Base-by-base conservation (phyloP, 2,113 vertebrate genomes). In the Mormyrus lacerda region DNA sequence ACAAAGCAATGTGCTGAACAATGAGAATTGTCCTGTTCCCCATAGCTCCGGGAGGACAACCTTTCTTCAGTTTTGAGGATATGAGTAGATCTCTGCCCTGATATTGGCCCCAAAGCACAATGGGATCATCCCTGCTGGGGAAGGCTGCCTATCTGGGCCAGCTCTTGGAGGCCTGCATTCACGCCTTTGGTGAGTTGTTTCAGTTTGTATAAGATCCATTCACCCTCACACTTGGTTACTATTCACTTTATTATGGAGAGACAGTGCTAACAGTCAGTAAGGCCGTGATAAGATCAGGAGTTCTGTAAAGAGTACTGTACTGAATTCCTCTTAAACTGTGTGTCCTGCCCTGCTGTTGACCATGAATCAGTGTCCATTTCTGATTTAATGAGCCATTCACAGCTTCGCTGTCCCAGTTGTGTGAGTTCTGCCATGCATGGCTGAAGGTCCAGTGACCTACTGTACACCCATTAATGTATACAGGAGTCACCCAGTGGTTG, bases 61-160 rank as follows among this genome's bases (percentile, higher is more conserved):
- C 91, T 65, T 90, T 91, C 86, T 92, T 85, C 87, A 89, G 15
- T 88, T 91, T 91, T 91, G 90, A 94, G 94, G 95, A 94, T 93
- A 95, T 94, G 95, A 92, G 65, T 92, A 89, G 24, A 65, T 89
- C 90, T 76, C 84, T 93, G 92, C 95, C 95, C 92, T 97, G 95
- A 97, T 93, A 91, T 88, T 89, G 1, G 90, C 94, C 73, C 44
- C 91, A 93, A 39, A 93, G 85, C 88, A 96, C 90, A 92, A 99
- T 99, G 98, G 98, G 97, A 93, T 97, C 97, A 35, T 96, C 96
- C 90, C 93, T 94, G 3, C 95, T 99, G 90, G 97, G 97, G 89
- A 99, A 99, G 93, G 97, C 98, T 88, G 98, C 98, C 19, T 96
- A 97, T 4, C 92, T 99, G 84, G 96, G 98, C 91, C 95, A 97